phyloP scores from a whole-genome alignment of 2,888 invertebrate genomes.

The Hetaerina titia region DNA sequence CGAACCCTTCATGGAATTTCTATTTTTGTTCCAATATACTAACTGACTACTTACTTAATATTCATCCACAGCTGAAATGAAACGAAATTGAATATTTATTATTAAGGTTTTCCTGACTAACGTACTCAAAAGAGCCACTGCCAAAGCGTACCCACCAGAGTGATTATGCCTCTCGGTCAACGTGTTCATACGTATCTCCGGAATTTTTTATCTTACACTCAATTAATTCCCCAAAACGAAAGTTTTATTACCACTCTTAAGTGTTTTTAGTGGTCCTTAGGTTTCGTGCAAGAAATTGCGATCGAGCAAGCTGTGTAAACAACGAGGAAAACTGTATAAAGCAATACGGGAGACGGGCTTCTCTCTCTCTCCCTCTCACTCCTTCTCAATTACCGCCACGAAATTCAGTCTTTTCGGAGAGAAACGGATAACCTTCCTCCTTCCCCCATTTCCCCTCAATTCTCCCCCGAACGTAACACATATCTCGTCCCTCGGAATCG shows the following conservation, averaged over 20 bases:
- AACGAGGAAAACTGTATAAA: neutral
- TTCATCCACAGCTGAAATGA: too few species aligned
- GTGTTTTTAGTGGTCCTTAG: neutral
- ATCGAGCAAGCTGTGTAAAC: neutral
- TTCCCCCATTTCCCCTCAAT: neutral
- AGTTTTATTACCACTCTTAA: neutral
- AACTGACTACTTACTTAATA: too few species aligned
- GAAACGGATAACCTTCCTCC: neutral
- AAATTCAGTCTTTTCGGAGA: neutral
- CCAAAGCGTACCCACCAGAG: neutral
- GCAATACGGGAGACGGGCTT: neutral
- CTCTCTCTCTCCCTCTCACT: neutral
- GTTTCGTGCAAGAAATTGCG: neutral
- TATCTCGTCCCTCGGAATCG: conserved; percentile 2
- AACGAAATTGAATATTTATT: neutral
- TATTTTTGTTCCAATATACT: too few species aligned
- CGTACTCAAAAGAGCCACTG: neutral
- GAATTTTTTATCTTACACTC: neutral
- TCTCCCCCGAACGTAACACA: neutral
- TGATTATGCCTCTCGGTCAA: neutral
- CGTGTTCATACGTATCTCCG: neutral
- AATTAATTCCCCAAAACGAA: neutral
- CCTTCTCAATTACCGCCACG: neutral
- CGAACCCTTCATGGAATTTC: too few species aligned
- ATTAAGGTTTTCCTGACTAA: neutral